Percentiles rank a stretch among this genome's conserved stretches.
Evolutionary conservation across 2,797 vertebrate genomes (phyloP).

Genomic region (Garrulus glandarius): DNA sequence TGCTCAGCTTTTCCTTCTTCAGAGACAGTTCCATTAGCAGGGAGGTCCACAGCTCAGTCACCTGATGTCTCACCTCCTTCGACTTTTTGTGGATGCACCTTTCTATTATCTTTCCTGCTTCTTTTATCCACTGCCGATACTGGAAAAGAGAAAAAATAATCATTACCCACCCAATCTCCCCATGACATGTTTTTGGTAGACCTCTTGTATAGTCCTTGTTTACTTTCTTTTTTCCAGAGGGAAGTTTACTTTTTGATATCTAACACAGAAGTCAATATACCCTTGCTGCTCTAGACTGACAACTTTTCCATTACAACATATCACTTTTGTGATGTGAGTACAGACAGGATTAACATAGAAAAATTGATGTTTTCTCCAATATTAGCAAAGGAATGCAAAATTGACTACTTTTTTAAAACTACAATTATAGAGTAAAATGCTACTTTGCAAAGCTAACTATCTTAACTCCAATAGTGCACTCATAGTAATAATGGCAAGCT

Average conservation of each 20-base stretch:
- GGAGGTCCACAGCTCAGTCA: background rate
- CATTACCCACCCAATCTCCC: background rate
- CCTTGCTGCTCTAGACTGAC: background rate
- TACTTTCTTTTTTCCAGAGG: background rate
- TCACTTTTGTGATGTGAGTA: background rate
- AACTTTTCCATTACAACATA: background rate
- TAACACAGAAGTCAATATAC: background rate
- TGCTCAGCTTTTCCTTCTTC: background rate
- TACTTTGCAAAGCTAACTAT: background rate
- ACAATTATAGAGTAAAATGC: background rate
- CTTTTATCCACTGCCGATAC: background rate
- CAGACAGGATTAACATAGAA: background rate
- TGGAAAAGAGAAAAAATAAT: background rate
- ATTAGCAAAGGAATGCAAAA: background rate
- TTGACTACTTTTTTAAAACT: background rate
- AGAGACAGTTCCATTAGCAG: background rate
- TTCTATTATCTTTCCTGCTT: background rate
- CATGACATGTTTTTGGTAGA: background rate
- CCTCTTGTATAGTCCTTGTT: background rate
- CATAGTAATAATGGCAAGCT: background rate
- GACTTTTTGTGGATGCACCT: background rate
- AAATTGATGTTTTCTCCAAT: background rate
- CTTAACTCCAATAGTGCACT: background rate
- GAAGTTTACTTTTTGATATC: background rate
- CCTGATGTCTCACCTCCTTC: background rate